Evolutionary conservation across 92 coral and sea anemone species (phyloP), one percentile per base, ranked within the genome.

Genomic region (Galaxea fascicularis): DNA sequence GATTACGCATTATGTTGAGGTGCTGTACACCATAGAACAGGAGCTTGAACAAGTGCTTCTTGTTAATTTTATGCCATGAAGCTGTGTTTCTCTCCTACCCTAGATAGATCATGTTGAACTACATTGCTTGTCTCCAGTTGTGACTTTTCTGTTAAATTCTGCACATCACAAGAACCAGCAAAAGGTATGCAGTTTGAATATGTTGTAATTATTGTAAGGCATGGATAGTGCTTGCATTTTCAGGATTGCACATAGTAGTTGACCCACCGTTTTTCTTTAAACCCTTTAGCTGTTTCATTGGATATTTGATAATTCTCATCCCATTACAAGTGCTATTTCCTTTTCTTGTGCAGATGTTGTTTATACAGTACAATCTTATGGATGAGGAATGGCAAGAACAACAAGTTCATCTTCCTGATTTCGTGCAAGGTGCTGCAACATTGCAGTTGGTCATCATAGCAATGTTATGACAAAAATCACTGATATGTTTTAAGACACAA

Each of bases 51-150:
- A n/a, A n/a, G n/a, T 59, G 14, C 0, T 59, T 21, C 6, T 59
- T 21, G 6, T n/a, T 20, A 20, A 17, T 57, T 17, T 26, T 45
- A 26, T 65, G 47, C 6, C 16, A 29, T 10, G 5, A 4, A 16
- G 41, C 16, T 24, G 63, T 16, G 17, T 28, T n/a, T 49, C 24
- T 70, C n/a, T 21, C 17, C 14, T 49, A 31, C 10, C 15, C 31
- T 57, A 82, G 86, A 25, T 90, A 26, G 76, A 52, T 22, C 86
- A 91, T 39, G 91, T 78, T 46, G 81, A 87, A 18, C 47, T 81
- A 8, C 91, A 91, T 29, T 30, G 68, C 45, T 87, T 87, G n/a
- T 83, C 62, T 68, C 80, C 77, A 11, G 54, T 79, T 39, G 87
- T 35, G 75, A 86, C 80, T 44, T 87, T 91, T 57, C 79, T 91